A percentile compares a stretch with the other conserved stretches of the same genome.
These are phyloP conservation scores for Mormyrus iriodes DNA, from an alignment of 2,113 vertebrate genomes.

Conservation along the genomic window DNA sequence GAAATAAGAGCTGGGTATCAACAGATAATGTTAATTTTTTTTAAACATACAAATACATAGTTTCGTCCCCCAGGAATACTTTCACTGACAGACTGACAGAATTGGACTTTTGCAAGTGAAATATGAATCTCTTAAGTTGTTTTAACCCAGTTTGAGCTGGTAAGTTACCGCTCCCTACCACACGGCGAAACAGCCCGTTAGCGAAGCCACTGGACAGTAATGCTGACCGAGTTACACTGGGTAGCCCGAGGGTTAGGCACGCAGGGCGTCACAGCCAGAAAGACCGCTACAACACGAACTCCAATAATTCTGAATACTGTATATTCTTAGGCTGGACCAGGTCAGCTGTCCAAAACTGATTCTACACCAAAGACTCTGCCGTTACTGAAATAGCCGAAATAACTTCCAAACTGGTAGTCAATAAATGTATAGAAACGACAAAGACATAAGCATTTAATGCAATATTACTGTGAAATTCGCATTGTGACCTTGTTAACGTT, in stretches of 20 bases:
- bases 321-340: background rate
- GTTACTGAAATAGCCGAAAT: background rate
- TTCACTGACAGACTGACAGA: background rate
- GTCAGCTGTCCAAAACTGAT: background rate
- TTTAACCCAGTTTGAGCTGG: background rate
- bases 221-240: background rate
- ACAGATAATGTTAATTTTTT: background rate
- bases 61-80: background rate
- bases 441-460: background rate
- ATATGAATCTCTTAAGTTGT: background rate
- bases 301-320: background rate
- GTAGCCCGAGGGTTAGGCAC: too few relatives aligned
- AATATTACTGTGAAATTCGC: background rate
- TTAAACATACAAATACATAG: background rate
- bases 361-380: background rate
- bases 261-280: background rate
- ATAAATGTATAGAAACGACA: background rate
- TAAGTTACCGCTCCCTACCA: background rate
- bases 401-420: background rate
- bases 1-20: background rate
- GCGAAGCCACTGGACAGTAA: background rate
- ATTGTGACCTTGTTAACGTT: background rate
- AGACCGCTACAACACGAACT: background rate
- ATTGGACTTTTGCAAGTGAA: background rate
- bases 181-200: background rate